phyloP scores from a whole-genome alignment of 2,888 invertebrate genomes.

The Temnothorax rugatulus region DNA sequence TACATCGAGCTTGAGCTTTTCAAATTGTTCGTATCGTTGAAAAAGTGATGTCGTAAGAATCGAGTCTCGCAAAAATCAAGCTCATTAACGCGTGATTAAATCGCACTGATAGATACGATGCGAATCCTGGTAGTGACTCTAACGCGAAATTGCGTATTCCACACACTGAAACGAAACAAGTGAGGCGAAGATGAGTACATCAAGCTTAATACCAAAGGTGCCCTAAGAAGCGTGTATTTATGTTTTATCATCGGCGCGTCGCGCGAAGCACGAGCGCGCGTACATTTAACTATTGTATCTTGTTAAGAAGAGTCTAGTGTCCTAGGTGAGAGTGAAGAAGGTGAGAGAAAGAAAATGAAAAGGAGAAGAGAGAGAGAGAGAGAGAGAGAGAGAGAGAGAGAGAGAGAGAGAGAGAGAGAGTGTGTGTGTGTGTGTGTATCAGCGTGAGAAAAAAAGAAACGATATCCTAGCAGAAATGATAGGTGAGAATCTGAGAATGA shows the following conservation, averaged over 20 bases:
- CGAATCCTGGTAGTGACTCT: constrained; percentile 64
- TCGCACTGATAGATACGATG: constrained; percentile 30
- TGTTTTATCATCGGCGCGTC: constrained; percentile 87
- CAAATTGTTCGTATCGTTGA: constrained; percentile 7
- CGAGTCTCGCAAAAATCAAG: background rate
- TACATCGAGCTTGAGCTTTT: constrained; percentile 33
- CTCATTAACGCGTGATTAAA: constrained; percentile 15
- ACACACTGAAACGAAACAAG: constrained; percentile 61
- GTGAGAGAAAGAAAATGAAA: background rate
- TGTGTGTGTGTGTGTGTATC: constrained; percentile 33
- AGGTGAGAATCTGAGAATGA: constrained; percentile 52
- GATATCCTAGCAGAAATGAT: background rate
- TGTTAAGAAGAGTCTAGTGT: constrained; percentile 81
- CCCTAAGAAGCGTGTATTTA: constrained; percentile 90
- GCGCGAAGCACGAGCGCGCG: constrained; percentile 76
- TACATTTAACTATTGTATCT: constrained; percentile 78
- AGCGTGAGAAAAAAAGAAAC: constrained; percentile 47
- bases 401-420: constrained; percentile 43
- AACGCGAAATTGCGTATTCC: constrained; percentile 69
- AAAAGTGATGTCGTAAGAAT: background rate
- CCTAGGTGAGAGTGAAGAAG: constrained; percentile 71
- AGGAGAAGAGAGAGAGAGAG: constrained; percentile 33
- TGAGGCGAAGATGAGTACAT: constrained; percentile 86
- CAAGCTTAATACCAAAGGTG: constrained; percentile 96
- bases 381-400: constrained; percentile 46